phyloP scores from a whole-genome alignment of 2,113 vertebrate species.

The Pelmatolapia mariae region DNA sequence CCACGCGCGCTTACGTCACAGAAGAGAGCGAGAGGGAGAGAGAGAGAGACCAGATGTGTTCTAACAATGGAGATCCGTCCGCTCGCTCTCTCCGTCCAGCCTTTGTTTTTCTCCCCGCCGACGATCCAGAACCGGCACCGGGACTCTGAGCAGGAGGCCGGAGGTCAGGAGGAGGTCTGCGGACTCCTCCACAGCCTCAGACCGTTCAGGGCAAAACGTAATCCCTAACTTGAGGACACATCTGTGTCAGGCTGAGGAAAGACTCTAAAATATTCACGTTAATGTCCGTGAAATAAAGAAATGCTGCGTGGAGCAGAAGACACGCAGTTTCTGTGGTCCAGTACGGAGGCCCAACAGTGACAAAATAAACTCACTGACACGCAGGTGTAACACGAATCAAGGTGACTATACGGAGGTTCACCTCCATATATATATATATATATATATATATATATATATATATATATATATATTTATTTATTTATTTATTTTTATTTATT shows the following conservation, averaged over 20 bases:
- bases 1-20: conserved; percentile 50
- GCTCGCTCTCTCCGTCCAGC: neutral
- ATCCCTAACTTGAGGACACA: neutral
- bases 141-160: neutral
- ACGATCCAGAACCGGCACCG: neutral
- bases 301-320: neutral
- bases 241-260: neutral
- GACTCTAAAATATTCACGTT: neutral
- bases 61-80: neutral
- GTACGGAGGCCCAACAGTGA: neutral
- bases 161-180: neutral
- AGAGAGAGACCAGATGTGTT: neutral
- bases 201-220: neutral
- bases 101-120: neutral
- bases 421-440: neutral
- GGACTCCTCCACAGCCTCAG: neutral
- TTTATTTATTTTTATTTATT: neutral
- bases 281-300: neutral
- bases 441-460: fast-evolving
- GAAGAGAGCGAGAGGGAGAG: neutral
- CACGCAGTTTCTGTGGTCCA: neutral
- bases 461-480: too few relatives aligned
- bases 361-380: neutral
- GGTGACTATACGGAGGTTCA: neutral
- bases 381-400: neutral